These are phyloP conservation scores for Latrodectus elegans DNA, from an alignment of 2,888 invertebrate species.

Conservation along the genomic window DNA sequence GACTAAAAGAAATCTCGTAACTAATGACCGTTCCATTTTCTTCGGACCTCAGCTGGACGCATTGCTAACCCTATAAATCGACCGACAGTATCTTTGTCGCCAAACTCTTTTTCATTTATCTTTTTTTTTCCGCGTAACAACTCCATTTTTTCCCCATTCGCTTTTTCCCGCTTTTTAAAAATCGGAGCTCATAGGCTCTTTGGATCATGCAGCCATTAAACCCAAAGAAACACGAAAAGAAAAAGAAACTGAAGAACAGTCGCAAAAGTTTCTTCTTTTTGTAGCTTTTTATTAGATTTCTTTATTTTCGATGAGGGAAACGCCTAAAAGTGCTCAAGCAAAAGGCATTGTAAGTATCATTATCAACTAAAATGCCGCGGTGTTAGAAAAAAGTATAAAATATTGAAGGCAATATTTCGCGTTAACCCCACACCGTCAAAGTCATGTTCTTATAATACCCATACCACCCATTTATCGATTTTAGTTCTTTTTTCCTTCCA, in stretches of 20 bases:
- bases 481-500: conserved; percentile 19
- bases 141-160: conserved; percentile 8
- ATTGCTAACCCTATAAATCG: conserved; percentile 60
- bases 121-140: conserved; percentile 31
- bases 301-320: conserved; percentile 24
- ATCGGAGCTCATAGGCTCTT: conserved; percentile 51
- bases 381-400: conserved; percentile 31
- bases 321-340: conserved; percentile 12
- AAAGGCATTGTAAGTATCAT: conserved; percentile 45
- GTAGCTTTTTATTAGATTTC: not conserved
- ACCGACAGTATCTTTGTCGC: conserved; percentile 40
- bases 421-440: conserved; percentile 46
- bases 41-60: conserved; percentile 58
- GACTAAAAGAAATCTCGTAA: conserved; percentile 26
- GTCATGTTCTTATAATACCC: conserved; percentile 48
- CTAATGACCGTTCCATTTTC: conserved; percentile 60
- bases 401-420: conserved; percentile 59
- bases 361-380: conserved; percentile 16
- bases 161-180: conserved; percentile 39
- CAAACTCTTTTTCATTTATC: conserved; percentile 51
- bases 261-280: conserved; percentile 4
- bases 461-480: conserved; percentile 36
- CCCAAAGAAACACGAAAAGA: conserved; percentile 31
- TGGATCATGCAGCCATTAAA: conserved; percentile 57
- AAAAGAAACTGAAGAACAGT: not conserved